Percentiles rank a stretch among this genome's conserved stretches.
phyloP scores from a whole-genome alignment of 2,888 invertebrate genomes.

The Strigamia crassipes region DNA sequence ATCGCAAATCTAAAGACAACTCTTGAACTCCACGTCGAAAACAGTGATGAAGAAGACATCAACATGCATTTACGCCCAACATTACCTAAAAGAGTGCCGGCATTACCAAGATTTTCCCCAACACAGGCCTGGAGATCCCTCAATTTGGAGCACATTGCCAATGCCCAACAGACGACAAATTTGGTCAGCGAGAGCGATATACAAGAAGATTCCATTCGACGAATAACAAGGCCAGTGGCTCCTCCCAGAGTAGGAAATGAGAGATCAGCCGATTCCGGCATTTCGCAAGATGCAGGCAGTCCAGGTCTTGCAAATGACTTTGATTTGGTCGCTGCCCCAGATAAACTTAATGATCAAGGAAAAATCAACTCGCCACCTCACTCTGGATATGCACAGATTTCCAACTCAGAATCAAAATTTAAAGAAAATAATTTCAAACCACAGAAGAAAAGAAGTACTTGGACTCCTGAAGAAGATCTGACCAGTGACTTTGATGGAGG shows the following conservation, averaged over 20 bases:
- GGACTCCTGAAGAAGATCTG: conserved; percentile 88
- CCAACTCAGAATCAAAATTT: background rate
- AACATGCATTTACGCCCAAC: conserved; percentile 76
- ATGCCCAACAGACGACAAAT: conserved; percentile 43
- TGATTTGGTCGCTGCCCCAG: background rate
- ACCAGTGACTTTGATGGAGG: conserved; percentile 78
- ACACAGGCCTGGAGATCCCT: conserved; percentile 78
- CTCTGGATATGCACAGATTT: conserved; percentile 49
- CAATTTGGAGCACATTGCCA: conserved; percentile 51
- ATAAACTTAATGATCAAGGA: background rate
- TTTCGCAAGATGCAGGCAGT: conserved; percentile 74
- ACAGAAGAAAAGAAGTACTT: conserved; percentile 59
- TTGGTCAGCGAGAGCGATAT: conserved; percentile 52
- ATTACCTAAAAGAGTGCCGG: conserved; percentile 75
- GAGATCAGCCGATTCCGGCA: conserved; percentile 82
- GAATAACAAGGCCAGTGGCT: conserved; percentile 55
- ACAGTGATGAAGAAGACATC: conserved; percentile 63
- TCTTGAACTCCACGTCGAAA: background rate
- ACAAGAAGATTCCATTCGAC: conserved; percentile 56
- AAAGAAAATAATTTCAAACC: conserved; percentile 19
- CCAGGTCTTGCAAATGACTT: conserved; percentile 56
- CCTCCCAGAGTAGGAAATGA: conserved; percentile 62
- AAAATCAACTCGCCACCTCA: conserved; percentile 52
- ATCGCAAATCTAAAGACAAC: background rate
- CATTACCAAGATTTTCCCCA: conserved; percentile 80